phyloP scores from a whole-genome alignment of 2,113 vertebrate genomes.

The Xyrauchen texanus region DNA sequence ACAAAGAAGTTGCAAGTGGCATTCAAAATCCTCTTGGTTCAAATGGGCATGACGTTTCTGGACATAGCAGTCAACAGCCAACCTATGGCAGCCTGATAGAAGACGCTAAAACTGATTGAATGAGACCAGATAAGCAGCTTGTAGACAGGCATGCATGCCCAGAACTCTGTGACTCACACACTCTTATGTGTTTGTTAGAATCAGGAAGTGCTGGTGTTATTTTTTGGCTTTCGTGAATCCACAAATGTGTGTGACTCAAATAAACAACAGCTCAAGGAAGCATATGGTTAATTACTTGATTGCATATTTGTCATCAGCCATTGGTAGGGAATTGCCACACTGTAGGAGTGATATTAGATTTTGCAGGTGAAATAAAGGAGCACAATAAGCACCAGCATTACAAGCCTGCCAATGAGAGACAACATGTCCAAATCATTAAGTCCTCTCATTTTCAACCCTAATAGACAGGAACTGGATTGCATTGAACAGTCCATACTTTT shows the following conservation, averaged over 20 bases:
- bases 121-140: neutral
- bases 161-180: neutral
- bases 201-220: neutral
- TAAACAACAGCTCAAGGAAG: constrained; percentile 9
- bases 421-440: constrained; percentile 6
- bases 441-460: constrained; percentile 20
- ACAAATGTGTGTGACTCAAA: neutral
- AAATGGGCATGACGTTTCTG: too few relatives aligned
- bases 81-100: too few relatives aligned
- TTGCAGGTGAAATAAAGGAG: constrained; percentile 23
- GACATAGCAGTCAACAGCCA: too few relatives aligned
- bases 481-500: too few relatives aligned
- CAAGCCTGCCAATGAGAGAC: constrained; percentile 17
- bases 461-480: too few relatives aligned
- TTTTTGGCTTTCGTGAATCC: constrained; percentile 2
- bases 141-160: neutral
- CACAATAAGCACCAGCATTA: neutral
- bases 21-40: too few relatives aligned
- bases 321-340: constrained; percentile 12
- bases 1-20: too few relatives aligned
- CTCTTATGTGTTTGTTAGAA: neutral
- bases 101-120: neutral
- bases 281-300: constrained; percentile 27
- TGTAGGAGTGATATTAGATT: constrained; percentile 23
- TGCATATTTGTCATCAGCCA: constrained; percentile 35